A percentile compares a stretch with the other conserved stretches of the same genome.
phyloP scores from a whole-genome alignment of 2,113 vertebrate species.

The Odontesthes bonariensis region DNA sequence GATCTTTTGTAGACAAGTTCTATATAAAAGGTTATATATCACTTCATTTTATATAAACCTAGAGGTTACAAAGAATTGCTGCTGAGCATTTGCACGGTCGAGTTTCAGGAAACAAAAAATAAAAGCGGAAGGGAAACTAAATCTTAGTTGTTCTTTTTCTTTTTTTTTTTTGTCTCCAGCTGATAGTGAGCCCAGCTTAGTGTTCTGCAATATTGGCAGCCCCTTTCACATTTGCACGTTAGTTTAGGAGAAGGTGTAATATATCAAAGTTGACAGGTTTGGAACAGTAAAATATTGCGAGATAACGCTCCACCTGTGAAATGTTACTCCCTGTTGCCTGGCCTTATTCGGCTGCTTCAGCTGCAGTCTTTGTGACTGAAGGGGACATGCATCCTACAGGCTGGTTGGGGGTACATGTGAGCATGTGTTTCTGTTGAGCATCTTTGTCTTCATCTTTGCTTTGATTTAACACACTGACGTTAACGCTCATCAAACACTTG shows the following conservation, averaged over 20 bases:
- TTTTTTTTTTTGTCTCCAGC: neutral
- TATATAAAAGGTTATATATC: neutral
- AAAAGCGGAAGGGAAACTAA: neutral
- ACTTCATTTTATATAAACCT: neutral
- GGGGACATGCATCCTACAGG: neutral
- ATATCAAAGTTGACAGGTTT: neutral
- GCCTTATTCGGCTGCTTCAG: neutral
- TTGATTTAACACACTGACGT: constrained; percentile 7
- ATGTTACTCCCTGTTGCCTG: neutral
- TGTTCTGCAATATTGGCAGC: neutral
- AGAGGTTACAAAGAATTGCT: neutral
- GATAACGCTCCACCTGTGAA: neutral
- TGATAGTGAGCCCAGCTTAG: neutral
- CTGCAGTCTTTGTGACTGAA: too few relatives aligned
- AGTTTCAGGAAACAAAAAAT: neutral
- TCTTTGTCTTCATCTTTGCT: neutral
- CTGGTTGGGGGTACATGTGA: neutral
- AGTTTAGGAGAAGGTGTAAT: neutral
- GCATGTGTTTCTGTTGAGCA: neutral
- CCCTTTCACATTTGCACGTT: neutral
- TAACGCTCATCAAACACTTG: constrained; percentile 6
- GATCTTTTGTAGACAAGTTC: neutral
- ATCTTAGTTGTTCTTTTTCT: too few relatives aligned
- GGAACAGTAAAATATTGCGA: neutral
- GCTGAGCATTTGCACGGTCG: neutral